Base-by-base conservation (phyloP, 2,797 vertebrate species). In the Furcifer pardalis region DNA sequence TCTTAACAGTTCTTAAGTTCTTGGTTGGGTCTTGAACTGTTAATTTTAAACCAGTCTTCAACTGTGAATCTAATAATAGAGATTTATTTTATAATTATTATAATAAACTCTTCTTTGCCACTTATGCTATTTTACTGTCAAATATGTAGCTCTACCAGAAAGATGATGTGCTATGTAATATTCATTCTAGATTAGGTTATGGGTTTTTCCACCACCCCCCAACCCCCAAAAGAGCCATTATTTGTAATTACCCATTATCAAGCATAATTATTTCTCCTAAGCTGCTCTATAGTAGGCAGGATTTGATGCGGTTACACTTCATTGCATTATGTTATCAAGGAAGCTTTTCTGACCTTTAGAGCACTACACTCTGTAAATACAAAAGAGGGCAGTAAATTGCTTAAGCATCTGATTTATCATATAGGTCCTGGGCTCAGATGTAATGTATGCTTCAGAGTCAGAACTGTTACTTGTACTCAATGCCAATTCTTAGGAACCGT, bases 211-310 rank as follows among this genome's bases (percentile, higher is more conserved):
- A 12, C 92, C 89, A 12, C n/a, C n/a, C 89, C 92, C 94, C 93
- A 93, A 94, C 95, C 91, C 86, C 85, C 89, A 91, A 83, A 92
- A 94, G 94, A 93, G 89, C 91, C 93, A 95, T 96, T 96, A 96
- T 93, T 95, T 91, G 90, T 96, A 96, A 96, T 95, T 94, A 94
- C 94, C 94, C 92, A 96, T 96, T 95, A 95, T 92, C 93, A 92
- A 91, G 90, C 89, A 77, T 95, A 95, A 96, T 96, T 94, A 95
- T 94, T 94, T 94, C 91, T 93, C 91, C 90, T 72, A 85, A 86
- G 90, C 82, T 91, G 85, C 92, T 94, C 94, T 93, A 82, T 88
- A 92, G 92, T 94, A 92, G 93, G 92, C 89, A 93, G 91, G 90
- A 89, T 88, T 91, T 91, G 90, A 88, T 63, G 71, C 72, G 84